phyloP scores from a whole-genome alignment of 2,113 vertebrate genomes.

The Ctenomys sociabilis region DNA sequence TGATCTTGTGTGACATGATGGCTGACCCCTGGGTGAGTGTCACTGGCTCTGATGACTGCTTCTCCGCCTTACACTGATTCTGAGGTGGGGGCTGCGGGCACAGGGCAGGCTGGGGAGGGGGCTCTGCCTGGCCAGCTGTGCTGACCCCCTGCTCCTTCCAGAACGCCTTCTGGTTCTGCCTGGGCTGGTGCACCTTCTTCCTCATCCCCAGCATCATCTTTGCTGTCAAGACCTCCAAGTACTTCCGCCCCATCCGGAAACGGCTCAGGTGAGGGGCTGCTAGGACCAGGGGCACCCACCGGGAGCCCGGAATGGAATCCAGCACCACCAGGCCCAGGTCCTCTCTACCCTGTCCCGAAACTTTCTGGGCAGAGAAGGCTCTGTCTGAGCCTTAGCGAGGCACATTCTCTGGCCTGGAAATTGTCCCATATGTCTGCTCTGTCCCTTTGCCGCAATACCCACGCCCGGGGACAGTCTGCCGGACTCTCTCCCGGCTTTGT shows the following conservation, averaged over 20 bases:
- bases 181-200: constrained; percentile 92
- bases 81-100: too few relatives aligned
- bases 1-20: constrained; percentile 87
- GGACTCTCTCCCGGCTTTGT: neutral
- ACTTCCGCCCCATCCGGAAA: constrained; percentile 88
- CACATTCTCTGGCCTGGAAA: neutral
- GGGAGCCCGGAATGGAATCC: neutral
- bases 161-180: constrained; percentile 98
- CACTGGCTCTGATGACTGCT: neutral
- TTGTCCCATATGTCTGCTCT: neutral
- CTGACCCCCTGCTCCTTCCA: constrained; percentile 70
- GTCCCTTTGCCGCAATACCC: neutral
- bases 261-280: constrained; percentile 84
- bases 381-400: neutral
- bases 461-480: fast-evolving
- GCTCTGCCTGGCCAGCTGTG: fast-evolving
- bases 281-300: neutral
- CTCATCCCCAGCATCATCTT: constrained; percentile 94
- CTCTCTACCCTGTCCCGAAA: neutral
- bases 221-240: constrained; percentile 93
- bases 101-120: neutral
- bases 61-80: neutral
- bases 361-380: neutral
- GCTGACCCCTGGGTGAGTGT: constrained; percentile 88
- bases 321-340: fast-evolving